Evolutionary conservation across 1,140 invertebrate species (phyloP), one percentile per base, ranked within the genome.

Genomic region (Drosophila triauraria): DNA sequence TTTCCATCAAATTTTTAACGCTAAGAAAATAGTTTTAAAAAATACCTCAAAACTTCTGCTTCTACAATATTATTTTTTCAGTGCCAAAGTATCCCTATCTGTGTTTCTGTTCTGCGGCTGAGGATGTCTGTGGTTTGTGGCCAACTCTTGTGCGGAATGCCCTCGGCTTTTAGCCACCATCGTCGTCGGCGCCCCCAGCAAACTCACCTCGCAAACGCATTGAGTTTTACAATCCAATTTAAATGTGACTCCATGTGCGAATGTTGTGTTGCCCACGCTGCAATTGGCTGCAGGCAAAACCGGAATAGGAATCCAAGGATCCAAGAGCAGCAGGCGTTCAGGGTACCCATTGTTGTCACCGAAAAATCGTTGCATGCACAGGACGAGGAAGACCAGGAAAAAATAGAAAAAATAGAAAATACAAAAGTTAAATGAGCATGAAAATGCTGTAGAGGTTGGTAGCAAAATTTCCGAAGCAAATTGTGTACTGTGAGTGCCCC

Each of bases 161-260:
- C 43, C 46, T 8, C 47, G 20, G 30, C 42, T 25, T 7, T 23
- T 38, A 44, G 25, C 23, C 58, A 9, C 8, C 40, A n/a, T 23
- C 12, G 35, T 17, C 23, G 38, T n/a, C 12, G n/a, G 10, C 23
- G 7, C 35, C 9, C 56, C 62, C 27, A 25, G 10, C 32, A 20
- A 20, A 91, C 94, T 93, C 91, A 95, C 94, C 94, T 96, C 95
- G 91, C 95, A 96, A 44, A 95, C 94, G 92, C 95, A 96, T 90
- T 95, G 94, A 43, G 95, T 95, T 51, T 95, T 93, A 91, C 95
- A 96, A 92, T 96, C 95, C 67, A 95, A 93, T 70, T 94, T 93
- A 90, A 96, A 96, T 68, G 94, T 94, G 79, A 95, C 94, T 40
- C 95, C 95, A 92, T 96, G 95, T 59, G 94, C 91, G 93, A 95